phyloP scores from a whole-genome alignment of 1,140 invertebrate genomes.

The Pogonognathellus flavescens region DNA sequence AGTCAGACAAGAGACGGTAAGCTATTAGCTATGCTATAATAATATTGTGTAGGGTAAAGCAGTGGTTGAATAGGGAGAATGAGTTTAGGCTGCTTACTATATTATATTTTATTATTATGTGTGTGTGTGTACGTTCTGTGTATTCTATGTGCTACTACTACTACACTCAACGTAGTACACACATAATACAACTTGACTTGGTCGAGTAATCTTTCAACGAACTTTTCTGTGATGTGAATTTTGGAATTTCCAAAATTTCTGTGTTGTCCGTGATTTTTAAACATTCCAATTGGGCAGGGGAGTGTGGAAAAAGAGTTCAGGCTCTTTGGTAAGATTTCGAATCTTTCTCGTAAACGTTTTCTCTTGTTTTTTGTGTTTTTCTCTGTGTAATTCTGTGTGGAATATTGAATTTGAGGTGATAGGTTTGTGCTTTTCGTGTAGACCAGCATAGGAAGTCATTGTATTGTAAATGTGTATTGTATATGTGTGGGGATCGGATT shows the following conservation, averaged over 20 bases:
- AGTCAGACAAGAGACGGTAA: constrained; percentile 35
- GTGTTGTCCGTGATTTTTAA: constrained; percentile 44
- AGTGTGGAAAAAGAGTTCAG: constrained; percentile 25
- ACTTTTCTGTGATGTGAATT: constrained; percentile 40
- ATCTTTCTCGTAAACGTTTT: neutral
- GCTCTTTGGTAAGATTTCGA: constrained; percentile 40
- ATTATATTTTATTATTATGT: too few species aligned
- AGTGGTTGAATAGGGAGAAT: neutral
- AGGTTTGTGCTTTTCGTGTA: neutral
- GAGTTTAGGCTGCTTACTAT: too few species aligned
- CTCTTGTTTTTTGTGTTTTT: neutral
- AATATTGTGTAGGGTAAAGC: neutral
- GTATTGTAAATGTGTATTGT: neutral
- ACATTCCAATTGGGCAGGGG: constrained; percentile 38
- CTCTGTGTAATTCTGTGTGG: neutral
- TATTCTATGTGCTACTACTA: neutral
- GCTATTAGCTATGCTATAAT: constrained; percentile 26
- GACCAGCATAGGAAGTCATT: constrained; percentile 17
- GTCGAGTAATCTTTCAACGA: constrained; percentile 48
- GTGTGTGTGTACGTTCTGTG: too few species aligned
- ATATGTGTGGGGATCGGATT: too few species aligned
- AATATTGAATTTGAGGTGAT: constrained; percentile 29
- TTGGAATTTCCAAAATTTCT: constrained; percentile 21
- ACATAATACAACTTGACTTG: constrained; percentile 46
- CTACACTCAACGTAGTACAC: neutral